A percentile compares a stretch with the other conserved stretches of the same genome.
Conservation (phyloP, 2,888 invertebrate species). For the Glaucopsyche alexis region DNA sequence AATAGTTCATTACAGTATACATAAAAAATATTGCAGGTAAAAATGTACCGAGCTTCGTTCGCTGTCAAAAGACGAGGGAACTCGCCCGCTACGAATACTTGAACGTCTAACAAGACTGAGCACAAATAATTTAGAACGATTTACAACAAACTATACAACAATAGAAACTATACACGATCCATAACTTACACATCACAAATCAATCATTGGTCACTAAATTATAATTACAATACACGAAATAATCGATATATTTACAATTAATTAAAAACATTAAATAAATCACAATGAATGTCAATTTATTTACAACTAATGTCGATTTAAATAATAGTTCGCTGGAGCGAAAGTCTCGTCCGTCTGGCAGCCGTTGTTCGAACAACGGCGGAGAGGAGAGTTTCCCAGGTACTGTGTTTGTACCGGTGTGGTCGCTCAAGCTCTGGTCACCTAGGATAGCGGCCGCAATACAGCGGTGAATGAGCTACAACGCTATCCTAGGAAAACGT, state of each 20-base stretch:
- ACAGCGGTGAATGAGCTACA: no score
- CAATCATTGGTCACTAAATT: conserved; percentile 62
- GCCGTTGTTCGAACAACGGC: conserved; percentile 27
- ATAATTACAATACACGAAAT: conserved; percentile 57
- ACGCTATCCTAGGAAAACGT: no score
- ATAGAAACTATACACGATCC: conserved; percentile 67
- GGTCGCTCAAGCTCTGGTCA: not conserved
- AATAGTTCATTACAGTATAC: not conserved
- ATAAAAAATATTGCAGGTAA: conserved; percentile 15
- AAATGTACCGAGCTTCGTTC: not conserved
- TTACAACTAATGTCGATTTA: conserved; percentile 57
- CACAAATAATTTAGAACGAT: conserved; percentile 56
- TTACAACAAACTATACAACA: conserved; percentile 70
- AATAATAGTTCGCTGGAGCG: conserved; percentile 39
- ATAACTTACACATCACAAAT: conserved; percentile 63
- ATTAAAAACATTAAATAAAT: conserved; percentile 60
- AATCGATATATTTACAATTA: conserved; percentile 73
- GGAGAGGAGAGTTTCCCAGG: conserved; percentile 37
- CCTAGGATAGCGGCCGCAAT: no score
- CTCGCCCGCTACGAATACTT: not conserved
- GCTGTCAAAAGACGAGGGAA: not conserved
- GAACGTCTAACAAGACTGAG: conserved; percentile 32
- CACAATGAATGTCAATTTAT: conserved; percentile 61
- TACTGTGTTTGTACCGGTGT: not conserved
- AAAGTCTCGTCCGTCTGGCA: conserved; percentile 40